phyloP scores from a whole-genome alignment of 2,888 invertebrate genomes.

The Hypomecis atomaria region DNA sequence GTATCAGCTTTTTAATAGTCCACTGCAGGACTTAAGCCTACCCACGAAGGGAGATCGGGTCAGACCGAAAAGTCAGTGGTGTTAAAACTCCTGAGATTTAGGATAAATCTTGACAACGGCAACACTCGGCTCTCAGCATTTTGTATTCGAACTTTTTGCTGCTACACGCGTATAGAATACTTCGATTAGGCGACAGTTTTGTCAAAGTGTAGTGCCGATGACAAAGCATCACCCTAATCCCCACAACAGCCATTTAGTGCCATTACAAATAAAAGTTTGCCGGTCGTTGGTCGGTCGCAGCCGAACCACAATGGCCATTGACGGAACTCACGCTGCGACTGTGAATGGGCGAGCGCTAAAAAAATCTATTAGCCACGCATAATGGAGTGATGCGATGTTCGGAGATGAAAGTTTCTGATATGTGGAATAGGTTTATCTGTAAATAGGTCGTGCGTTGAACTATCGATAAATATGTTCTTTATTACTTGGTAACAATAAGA shows the following conservation, averaged over 20 bases:
- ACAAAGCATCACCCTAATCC: constrained; percentile 81
- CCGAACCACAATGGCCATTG: constrained; percentile 78
- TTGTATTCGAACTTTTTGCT: constrained; percentile 3
- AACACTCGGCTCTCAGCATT: too few relatives aligned
- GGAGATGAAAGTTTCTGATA: constrained; percentile 67
- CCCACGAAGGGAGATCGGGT: too few relatives aligned
- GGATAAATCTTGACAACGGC: too few relatives aligned
- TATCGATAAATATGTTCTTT: neutral
- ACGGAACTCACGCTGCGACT: constrained; percentile 78
- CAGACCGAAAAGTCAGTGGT: too few relatives aligned
- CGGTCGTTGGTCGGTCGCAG: constrained; percentile 56
- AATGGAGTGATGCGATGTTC: constrained; percentile 72
- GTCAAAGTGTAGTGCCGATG: constrained; percentile 63
- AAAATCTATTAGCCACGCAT: constrained; percentile 83
- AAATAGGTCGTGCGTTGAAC: constrained; percentile 18
- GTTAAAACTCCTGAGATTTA: too few relatives aligned
- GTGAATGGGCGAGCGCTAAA: constrained; percentile 79
- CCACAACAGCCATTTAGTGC: constrained; percentile 82
- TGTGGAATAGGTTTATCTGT: constrained; percentile 44
- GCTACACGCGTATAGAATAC: neutral
- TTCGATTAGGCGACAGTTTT: constrained; percentile 46
- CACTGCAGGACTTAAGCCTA: too few relatives aligned
- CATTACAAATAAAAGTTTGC: constrained; percentile 82
- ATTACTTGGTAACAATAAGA: neutral
- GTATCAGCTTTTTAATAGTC: too few relatives aligned